Percentiles rank a stretch among this genome's conserved stretches.
Evolutionary conservation across 2,113 vertebrate species (phyloP).

Genomic region (Corythaeola cristata): DNA sequence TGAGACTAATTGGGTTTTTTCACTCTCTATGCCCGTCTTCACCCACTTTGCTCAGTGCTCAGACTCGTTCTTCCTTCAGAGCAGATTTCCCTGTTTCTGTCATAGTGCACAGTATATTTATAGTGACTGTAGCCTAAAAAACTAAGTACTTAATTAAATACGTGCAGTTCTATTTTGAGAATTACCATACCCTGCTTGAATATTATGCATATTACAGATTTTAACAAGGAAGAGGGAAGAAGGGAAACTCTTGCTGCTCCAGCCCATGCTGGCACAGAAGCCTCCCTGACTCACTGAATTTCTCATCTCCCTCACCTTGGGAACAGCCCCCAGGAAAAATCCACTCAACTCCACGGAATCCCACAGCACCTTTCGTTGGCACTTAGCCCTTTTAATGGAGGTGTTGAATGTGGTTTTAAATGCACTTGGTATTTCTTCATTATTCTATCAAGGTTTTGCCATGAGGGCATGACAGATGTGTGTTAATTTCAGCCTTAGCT

Average conservation of each 20-base stretch:
- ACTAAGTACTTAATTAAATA: slow-evolving; percentile 29
- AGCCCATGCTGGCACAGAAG: not conserved
- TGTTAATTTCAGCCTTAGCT: slow-evolving; percentile 1
- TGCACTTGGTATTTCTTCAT: not conserved
- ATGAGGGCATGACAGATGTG: not conserved
- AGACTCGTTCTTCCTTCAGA: not conserved
- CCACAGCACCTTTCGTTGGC: not conserved
- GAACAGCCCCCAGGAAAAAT: slow-evolving; percentile 13
- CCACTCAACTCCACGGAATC: not conserved
- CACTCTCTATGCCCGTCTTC: not conserved
- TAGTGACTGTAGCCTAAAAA: not conserved
- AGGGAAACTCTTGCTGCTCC: not conserved
- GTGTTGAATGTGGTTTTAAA: not conserved
- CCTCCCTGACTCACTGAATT: not conserved
- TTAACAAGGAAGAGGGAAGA: not conserved
- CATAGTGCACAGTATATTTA: not conserved
- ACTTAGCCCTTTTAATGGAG: not conserved
- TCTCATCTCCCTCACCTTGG: not conserved
- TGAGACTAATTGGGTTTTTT: not conserved
- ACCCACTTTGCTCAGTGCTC: not conserved
- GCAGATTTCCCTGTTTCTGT: not conserved
- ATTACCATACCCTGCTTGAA: not conserved
- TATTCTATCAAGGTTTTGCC: not conserved
- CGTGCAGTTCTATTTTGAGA: not conserved
- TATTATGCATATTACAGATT: not conserved